Evolutionary conservation across 1,140 invertebrate species (phyloP), one percentile per base, ranked within the genome.

Genomic region (Apis dorsata): DNA sequence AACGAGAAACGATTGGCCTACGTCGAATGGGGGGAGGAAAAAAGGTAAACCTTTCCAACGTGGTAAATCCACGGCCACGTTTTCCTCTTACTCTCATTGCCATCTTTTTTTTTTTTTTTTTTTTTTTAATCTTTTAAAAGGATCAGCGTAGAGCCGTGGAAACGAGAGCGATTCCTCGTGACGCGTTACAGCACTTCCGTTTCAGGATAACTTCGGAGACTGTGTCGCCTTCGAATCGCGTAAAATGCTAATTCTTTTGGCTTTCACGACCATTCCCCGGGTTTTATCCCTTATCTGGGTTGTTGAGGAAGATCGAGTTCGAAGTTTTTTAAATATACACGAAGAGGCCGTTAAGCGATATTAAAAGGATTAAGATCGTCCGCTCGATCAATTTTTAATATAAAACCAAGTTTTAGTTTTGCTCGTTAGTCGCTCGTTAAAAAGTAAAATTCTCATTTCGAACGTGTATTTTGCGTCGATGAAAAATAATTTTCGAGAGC

Each of bases 101-200:
- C 44, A 4, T 8, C 9, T 62, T 24, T 21, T 51, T 57, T n/a
- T 55, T 83, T 55, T 66, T 24, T 49, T 53, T 49, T 73, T 65
- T 69, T 70, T 78, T 76, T 81, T 80, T 85, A 81, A 86, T 79
- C 75, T 73, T 81, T 86, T 83, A 80, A 86, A 83, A 83, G 73
- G 83, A 84, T 72, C 51, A 84, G 68, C 10, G 17, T 17, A 49
- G 62, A 28, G 74, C 15, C 15, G 12, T n/a, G 7, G 53, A 57
- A 28, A 53, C 28, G 68, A 24, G 51, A 65, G 24, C 75, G 75
- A 79, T 72, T 79, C 60, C 59, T 11, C 51, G 65, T 34, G 80
- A 60, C 80, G 80, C 12, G 73, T 68, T 82, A 77, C 80, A 77
- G 44, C 62, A 24, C 24, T 76, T n/a, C 73, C 63, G 73, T 77